Evolutionary conservation across 2,797 vertebrate genomes (phyloP), one percentile per base, ranked within the genome.

Genomic region (Melanotaenia parkinsoni): DNA sequence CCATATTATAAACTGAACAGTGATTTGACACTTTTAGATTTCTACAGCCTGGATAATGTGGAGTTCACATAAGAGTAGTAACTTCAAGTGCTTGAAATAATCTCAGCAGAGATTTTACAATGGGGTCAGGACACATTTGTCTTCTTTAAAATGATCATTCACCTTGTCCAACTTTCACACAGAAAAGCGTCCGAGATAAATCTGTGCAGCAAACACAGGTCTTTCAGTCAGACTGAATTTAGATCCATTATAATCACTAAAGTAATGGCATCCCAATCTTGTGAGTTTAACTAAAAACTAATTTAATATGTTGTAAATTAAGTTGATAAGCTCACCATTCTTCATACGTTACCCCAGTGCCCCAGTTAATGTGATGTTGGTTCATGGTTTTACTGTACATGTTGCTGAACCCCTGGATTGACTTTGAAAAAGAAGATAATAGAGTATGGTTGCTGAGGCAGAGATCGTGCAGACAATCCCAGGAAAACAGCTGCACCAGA

Each of bases 401-500:
- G 62, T 59, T 67, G 62, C 24, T 56, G 13, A 79, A 88, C 89
- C 91, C 88, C 86, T 92, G 91, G 83, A 57, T 79, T 45, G 69
- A 78, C 58, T 68, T 38, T 69, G 75, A 79, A 88, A 88, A 84
- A 67, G 69, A 61, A 65, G 76, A 74, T 32, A 68, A 80, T 51
- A 13, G 26, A 5, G 50, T 67, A 14, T 14, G 51, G 20, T 58
- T 57, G 58, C 26, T 11, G 57, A 38, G 51, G 35, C 26, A 28
- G 64, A 66, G 63, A 57, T 79, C 69, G 67, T 61, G 38, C 28
- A 66, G 47, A 79, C 66, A 86, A 79, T 77, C 59, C 50, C 56
- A 77, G 79, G 86, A 81, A 88, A 83, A 81, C 88, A 88, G 86
- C 83, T 91, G 86, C 76, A 53, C 61, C 57, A 33, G 54, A 77